Conservation (phyloP, 2,113 vertebrate genomes). For the Stigmatopora argus region DNA sequence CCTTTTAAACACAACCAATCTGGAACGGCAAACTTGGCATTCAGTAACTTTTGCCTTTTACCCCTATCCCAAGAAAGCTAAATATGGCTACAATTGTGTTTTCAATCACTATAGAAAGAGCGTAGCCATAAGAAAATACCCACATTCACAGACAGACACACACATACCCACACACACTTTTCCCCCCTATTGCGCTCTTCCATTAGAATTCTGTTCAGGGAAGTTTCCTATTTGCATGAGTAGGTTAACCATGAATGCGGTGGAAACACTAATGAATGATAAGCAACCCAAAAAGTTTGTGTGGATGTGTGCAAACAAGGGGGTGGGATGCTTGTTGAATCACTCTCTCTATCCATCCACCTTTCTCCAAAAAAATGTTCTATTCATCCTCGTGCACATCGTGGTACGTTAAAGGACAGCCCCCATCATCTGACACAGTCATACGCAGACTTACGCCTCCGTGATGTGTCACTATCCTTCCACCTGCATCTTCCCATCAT, state of each 20-base stretch:
- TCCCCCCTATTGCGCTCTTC: conserved; percentile 19
- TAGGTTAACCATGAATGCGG: conserved; percentile 68
- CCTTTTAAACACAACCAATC: neutral
- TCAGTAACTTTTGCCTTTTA: neutral
- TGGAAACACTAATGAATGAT: conserved; percentile 68
- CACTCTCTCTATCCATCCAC: conserved; percentile 37
- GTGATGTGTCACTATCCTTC: conserved; percentile 59
- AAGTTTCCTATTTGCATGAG: conserved; percentile 58
- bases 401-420: conserved; percentile 46
- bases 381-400: conserved; percentile 43
- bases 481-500: conserved; percentile 59
- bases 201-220: conserved; percentile 70
- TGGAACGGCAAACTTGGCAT: neutral
- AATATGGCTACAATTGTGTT: neutral
- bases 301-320: conserved; percentile 19
- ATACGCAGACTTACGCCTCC: conserved; percentile 51
- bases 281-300: conserved; percentile 57
- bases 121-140: conserved; percentile 1
- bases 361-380: conserved; percentile 27
- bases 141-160: conserved; percentile 18
- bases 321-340: conserved; percentile 48
- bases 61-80: neutral
- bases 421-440: conserved; percentile 49
- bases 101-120: neutral
- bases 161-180: conserved; percentile 3